A percentile compares a stretch with the other conserved stretches of the same genome.
Conservation (phyloP, 2,888 invertebrate genomes). For the Odontomyia ornata region DNA sequence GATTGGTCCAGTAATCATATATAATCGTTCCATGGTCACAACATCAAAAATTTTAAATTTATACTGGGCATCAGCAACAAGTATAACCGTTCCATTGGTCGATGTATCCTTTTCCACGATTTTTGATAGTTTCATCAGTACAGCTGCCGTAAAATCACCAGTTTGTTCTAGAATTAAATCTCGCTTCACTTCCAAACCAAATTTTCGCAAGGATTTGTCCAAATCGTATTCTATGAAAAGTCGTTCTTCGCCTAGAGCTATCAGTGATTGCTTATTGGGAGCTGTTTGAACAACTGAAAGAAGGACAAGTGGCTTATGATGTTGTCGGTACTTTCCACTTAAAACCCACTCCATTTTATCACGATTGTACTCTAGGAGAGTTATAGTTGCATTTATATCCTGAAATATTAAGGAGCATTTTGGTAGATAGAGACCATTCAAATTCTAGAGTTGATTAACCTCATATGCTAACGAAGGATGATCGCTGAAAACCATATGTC, state of each 20-base stretch:
- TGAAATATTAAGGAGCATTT: slow-evolving; percentile 55
- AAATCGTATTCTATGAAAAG: slow-evolving; percentile 45
- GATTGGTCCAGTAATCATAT: slow-evolving; percentile 75
- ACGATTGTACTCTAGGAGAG: slow-evolving; percentile 63
- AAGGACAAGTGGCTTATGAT: slow-evolving; percentile 68
- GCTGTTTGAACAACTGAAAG: slow-evolving; percentile 67
- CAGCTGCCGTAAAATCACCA: slow-evolving; percentile 62
- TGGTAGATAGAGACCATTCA: background rate
- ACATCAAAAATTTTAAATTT: slow-evolving; percentile 76
- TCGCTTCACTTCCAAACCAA: slow-evolving; percentile 2
- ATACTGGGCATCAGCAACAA: slow-evolving; percentile 63
- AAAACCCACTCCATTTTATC: slow-evolving; percentile 64
- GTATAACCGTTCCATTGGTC: slow-evolving; percentile 36
- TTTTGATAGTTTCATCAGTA: slow-evolving; percentile 28
- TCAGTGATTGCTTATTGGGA: slow-evolving; percentile 59
- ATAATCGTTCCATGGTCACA: slow-evolving; percentile 71
- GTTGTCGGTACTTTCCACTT: slow-evolving; percentile 71
- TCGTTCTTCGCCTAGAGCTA: slow-evolving; percentile 70
- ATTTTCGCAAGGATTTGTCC: slow-evolving; percentile 10
- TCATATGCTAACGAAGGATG: slow-evolving; percentile 69
- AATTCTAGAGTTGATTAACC: slow-evolving; percentile 60
- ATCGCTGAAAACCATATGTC: slow-evolving; percentile 66
- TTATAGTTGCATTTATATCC: slow-evolving; percentile 68
- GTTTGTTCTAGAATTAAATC: slow-evolving; percentile 66
- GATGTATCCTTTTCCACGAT: slow-evolving; percentile 35